Evolutionary conservation across 2,888 invertebrate genomes (phyloP), one percentile per base, ranked within the genome.

Genomic region (Glaucopsyche alexis): DNA sequence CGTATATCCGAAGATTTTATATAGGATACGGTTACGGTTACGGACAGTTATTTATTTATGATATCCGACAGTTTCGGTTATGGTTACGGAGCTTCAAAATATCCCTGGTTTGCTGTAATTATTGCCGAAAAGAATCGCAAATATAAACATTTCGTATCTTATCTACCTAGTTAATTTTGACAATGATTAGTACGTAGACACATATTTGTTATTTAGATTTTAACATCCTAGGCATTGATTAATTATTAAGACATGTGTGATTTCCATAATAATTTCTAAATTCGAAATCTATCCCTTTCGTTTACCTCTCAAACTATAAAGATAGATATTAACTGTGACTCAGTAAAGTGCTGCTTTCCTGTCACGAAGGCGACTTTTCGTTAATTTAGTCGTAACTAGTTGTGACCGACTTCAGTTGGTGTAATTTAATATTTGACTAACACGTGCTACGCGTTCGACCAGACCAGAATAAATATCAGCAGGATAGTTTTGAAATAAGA

Each of bases 241-340:
- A 66, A 67, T 67, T 14, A 69, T 69, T 49, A 29, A 29, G 49
- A 69, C 45, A 69, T 47, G 67, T 47, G 47, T 49, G 6, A 49
- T 69, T 69, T 69, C 49, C n/a, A 7, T 29, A 19, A 13, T 29
- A 29, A 29, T 29, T 47, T 47, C 13, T 11, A 14, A 69, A 29
- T 47, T 47, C 74, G 64, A 75, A 70, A 69, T 76, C 75, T 72
- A 77, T 77, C 79, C 76, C 77, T 77, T 78, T 77, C 77, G 77
- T 77, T 79, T 78, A 75, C 74, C 76, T 78, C 77, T 79, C 74
- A 76, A 76, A 79, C 76, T 72, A 81, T 79, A 79, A 80, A 80
- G 81, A 81, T 77, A 81, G 84, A 81, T 81, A 81, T 76, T 75
- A 78, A 76, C 75, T 75, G 80, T 82, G 82, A 81, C 84, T 81